Percentiles rank a stretch among this genome's conserved stretches.
These are phyloP conservation scores for Diorhabda sublineata DNA, from an alignment of 1,140 invertebrate genomes.

Conservation along the genomic window DNA sequence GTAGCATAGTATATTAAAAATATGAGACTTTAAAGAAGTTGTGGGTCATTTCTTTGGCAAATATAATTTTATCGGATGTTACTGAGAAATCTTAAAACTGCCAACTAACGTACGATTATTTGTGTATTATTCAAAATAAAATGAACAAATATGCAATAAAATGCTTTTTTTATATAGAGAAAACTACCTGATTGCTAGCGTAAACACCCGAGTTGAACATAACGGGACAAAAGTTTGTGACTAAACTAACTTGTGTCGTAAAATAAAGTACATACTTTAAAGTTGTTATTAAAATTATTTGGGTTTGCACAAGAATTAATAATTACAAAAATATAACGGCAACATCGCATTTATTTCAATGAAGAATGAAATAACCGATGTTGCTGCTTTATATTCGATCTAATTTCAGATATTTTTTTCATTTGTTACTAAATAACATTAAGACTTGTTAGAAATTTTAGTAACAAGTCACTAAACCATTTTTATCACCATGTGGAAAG, in stretches of 20 bases:
- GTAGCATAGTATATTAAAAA: too few species aligned
- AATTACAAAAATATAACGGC: background rate
- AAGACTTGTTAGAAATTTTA: background rate
- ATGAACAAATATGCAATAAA: too few species aligned
- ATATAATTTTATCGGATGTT: too few species aligned
- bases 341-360: background rate
- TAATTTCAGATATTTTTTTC: background rate
- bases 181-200: too few species aligned
- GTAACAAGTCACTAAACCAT: background rate
- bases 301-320: background rate
- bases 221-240: too few species aligned
- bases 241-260: background rate
- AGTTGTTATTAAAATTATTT: background rate
- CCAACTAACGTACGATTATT: too few species aligned
- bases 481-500: constrained; percentile 45
- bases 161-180: too few species aligned
- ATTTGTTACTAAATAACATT: background rate
- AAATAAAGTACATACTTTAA: background rate
- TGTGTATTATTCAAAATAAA: too few species aligned
- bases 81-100: too few species aligned
- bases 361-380: background rate
- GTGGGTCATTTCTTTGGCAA: too few species aligned
- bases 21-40: too few species aligned
- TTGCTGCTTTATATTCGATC: background rate
- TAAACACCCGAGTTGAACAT: too few species aligned